Conservation (phyloP, 2,888 invertebrate species). For the Nezara viridula region DNA sequence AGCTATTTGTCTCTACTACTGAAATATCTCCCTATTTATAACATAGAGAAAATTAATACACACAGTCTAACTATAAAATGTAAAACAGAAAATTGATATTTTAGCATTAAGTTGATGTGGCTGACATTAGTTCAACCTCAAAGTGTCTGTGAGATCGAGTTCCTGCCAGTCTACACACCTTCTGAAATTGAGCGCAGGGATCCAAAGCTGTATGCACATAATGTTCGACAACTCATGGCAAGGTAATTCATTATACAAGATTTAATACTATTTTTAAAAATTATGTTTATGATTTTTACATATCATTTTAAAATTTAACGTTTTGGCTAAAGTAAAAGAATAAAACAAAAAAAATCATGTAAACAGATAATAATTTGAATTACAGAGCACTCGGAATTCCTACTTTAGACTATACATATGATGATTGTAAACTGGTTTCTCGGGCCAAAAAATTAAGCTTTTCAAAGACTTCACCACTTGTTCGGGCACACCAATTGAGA, state of each 20-base stretch:
- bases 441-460: slow-evolving; percentile 87
- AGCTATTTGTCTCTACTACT: not conserved
- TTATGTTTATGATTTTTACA: not conserved
- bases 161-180: slow-evolving; percentile 91
- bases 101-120: slow-evolving; percentile 86
- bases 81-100: slow-evolving; percentile 67
- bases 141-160: slow-evolving; percentile 91
- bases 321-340: not conserved
- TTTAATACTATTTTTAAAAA: not conserved
- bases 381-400: slow-evolving; percentile 87
- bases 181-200: slow-evolving; percentile 87
- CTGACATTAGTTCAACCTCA: slow-evolving; percentile 89
- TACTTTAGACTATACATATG: slow-evolving; percentile 91
- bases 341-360: not conserved
- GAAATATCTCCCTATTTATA: not conserved
- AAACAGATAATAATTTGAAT: slow-evolving; percentile 63
- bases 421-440: slow-evolving; percentile 89
- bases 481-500: slow-evolving; percentile 86
- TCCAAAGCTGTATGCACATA: slow-evolving; percentile 90
- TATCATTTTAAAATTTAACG: not conserved
- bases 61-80: no score
- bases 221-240: slow-evolving; percentile 92
- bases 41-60: not conserved
- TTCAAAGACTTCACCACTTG: slow-evolving; percentile 79
- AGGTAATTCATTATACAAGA: slow-evolving; percentile 74